phyloP scores from a whole-genome alignment of 2,113 vertebrate species.

The Gavialis gangeticus region DNA sequence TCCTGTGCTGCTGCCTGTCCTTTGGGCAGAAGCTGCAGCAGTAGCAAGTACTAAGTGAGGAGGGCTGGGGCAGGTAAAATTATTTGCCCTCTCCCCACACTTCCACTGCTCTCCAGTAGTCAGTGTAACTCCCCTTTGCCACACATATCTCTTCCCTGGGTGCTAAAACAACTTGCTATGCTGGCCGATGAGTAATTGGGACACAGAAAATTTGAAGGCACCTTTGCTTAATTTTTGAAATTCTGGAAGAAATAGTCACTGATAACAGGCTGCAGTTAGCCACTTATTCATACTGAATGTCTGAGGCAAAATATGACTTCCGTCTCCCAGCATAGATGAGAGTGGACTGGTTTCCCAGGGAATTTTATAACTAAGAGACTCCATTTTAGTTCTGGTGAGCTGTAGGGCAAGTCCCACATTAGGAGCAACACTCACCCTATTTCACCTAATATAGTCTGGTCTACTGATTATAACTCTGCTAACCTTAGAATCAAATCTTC shows the following conservation, averaged over 20 bases:
- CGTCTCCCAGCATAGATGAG: background rate
- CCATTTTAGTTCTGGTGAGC: background rate
- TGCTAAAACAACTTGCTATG: too few relatives aligned
- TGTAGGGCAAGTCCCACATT: background rate
- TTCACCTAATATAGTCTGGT: background rate
- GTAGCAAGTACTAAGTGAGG: too few relatives aligned
- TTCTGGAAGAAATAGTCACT: conserved; percentile 2
- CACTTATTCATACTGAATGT: background rate
- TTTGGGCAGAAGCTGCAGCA: too few relatives aligned
- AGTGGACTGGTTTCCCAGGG: background rate
- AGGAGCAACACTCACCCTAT: too few relatives aligned
- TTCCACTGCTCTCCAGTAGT: too few relatives aligned
- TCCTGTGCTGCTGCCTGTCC: too few relatives aligned
- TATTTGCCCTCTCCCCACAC: too few relatives aligned
- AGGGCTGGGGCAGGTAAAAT: too few relatives aligned
- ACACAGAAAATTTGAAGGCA: background rate
- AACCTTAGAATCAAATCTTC: background rate
- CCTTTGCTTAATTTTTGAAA: background rate
- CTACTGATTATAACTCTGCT: background rate
- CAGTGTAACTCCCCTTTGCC: too few relatives aligned
- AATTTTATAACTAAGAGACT: too few relatives aligned
- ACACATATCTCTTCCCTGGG: too few relatives aligned
- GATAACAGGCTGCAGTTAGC: background rate
- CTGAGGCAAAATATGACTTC: background rate
- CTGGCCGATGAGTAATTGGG: background rate